Conservation (phyloP, 2,797 vertebrate genomes). For the Manis pentadactyla region DNA sequence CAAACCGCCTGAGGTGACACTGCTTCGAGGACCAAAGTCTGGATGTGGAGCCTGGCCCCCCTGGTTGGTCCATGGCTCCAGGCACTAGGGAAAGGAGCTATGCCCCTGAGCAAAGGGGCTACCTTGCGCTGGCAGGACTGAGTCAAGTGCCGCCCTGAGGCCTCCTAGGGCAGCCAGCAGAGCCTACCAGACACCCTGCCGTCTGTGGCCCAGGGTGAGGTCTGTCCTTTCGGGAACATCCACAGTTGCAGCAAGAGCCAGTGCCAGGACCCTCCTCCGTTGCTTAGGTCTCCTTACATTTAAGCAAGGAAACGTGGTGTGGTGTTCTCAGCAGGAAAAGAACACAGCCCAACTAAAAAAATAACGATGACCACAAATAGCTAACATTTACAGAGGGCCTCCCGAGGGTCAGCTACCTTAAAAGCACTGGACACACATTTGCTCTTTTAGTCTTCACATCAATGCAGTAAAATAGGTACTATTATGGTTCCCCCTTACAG, state of each 20-base stretch:
- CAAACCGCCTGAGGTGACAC: not conserved
- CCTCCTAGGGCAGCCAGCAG: not conserved
- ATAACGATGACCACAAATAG: not conserved
- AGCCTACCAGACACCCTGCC: not conserved
- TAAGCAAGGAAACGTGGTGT: not conserved
- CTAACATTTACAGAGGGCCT: not conserved
- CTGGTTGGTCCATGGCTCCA: not conserved
- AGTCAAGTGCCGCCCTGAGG: not conserved
- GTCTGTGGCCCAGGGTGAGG: not conserved
- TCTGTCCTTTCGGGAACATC: not conserved
- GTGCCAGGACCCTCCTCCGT: not conserved
- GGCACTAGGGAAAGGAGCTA: not conserved
- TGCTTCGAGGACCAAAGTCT: not conserved
- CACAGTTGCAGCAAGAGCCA: not conserved
- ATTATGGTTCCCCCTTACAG: not conserved
- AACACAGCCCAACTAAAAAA: not conserved
- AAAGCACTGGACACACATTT: not conserved
- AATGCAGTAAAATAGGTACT: not conserved
- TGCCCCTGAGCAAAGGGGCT: not conserved
- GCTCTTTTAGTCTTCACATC: not conserved
- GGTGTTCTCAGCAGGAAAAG: not conserved
- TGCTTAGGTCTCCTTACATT: not conserved
- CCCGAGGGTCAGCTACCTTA: not conserved
- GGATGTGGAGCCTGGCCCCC: not conserved
- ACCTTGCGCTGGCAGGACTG: not conserved